Conservation (phyloP, 2,113 vertebrate species). For the Megaleporinus macrocephalus region DNA sequence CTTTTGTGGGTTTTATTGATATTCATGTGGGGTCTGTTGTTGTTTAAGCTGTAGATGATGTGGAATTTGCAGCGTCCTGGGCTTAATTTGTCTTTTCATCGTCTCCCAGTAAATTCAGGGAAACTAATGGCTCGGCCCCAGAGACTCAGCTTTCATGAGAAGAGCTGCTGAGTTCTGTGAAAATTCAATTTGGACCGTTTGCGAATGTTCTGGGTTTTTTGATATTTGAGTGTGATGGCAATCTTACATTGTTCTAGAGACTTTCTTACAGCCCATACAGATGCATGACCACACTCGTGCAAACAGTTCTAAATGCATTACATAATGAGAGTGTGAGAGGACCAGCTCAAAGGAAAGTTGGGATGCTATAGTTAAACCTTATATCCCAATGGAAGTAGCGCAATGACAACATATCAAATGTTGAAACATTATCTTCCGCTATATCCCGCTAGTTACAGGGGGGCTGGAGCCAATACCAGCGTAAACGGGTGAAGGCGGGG, state of each 20-base stretch:
- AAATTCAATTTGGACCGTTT: slow-evolving; percentile 6
- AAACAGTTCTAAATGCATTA: too few relatives aligned
- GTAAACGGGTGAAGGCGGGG: too few relatives aligned
- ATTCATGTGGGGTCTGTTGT: background rate
- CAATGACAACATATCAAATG: too few relatives aligned
- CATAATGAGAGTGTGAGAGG: background rate
- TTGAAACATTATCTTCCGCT: too few relatives aligned
- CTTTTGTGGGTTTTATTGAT: background rate
- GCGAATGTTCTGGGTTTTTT: slow-evolving; percentile 15
- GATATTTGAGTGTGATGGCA: background rate
- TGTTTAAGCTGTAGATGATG: slow-evolving; percentile 7
- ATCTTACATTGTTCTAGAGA: slow-evolving; percentile 18
- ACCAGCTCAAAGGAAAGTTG: background rate
- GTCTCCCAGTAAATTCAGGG: background rate
- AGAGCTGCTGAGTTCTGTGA: background rate
- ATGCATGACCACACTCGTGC: background rate
- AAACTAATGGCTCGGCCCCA: background rate
- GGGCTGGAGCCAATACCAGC: too few relatives aligned
- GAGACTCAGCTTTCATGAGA: slow-evolving; percentile 19
- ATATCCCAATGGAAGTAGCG: too few relatives aligned
- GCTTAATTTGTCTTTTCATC: slow-evolving; percentile 25
- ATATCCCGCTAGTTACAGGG: too few relatives aligned
- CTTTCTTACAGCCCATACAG: background rate
- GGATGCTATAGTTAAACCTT: too few relatives aligned
- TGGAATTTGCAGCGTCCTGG: slow-evolving; percentile 7